These are phyloP conservation scores for Palythoa grandis DNA, from an alignment of 92 coral and sea anemone species.

Conservation along the genomic window DNA sequence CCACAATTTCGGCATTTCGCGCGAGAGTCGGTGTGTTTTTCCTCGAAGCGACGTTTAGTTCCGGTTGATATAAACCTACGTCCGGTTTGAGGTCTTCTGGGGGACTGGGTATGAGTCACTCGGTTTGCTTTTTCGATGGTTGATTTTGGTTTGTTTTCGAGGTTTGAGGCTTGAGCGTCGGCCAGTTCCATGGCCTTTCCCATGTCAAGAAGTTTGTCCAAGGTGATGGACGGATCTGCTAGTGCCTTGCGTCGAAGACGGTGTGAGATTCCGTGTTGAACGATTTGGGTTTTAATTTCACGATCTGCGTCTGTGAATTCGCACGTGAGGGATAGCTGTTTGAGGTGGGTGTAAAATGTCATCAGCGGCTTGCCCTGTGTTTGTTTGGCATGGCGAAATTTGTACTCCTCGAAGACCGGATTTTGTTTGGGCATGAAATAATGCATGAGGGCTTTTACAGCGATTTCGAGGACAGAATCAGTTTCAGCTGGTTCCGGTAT, in stretches of 20 bases:
- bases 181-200: slow-evolving; percentile 60
- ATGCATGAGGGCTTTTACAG: slow-evolving; percentile 38
- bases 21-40: no score
- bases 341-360: no score
- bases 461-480: slow-evolving; percentile 42
- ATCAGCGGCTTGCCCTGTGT: no score
- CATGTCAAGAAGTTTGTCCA: slow-evolving; percentile 49
- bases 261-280: slow-evolving; percentile 40
- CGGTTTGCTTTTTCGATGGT: slow-evolving; percentile 3
- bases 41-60: not conserved
- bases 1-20: no score
- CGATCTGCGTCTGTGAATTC: no score
- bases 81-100: not conserved
- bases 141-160: slow-evolving; percentile 28
- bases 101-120: slow-evolving; percentile 1
- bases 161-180: slow-evolving; percentile 38
- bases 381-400: no score
- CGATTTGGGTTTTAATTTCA: slow-evolving; percentile 49
- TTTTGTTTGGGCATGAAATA: slow-evolving; percentile 51
- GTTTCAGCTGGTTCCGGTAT: not conserved
- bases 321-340: no score
- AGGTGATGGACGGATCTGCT: slow-evolving; percentile 48
- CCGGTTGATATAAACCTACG: not conserved
- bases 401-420: no score
- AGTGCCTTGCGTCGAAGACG: slow-evolving; percentile 56